phyloP scores from a whole-genome alignment of 2,888 invertebrate species.

The Enchytraeus crypticus region DNA sequence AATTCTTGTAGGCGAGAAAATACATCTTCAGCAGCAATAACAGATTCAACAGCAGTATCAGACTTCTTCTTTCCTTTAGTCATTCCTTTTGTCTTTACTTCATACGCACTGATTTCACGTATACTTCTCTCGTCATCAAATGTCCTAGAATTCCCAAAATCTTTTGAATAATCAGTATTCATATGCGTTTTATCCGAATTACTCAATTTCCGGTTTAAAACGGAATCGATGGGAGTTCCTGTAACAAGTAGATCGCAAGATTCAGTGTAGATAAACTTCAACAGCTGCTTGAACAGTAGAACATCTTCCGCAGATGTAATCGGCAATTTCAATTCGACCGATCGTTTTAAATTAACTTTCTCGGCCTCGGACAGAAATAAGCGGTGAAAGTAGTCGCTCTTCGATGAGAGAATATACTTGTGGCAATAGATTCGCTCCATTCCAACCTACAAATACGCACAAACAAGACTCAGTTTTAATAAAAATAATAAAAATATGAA shows the following conservation, averaged over 20 bases:
- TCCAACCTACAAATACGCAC: conserved; percentile 54
- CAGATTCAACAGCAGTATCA: background rate
- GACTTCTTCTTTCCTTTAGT: background rate
- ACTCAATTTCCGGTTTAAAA: background rate
- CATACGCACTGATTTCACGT: too few relatives aligned
- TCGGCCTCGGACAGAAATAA: background rate
- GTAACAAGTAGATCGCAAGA: conserved; percentile 56
- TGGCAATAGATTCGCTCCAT: conserved; percentile 62
- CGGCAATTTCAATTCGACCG: conserved; percentile 29
- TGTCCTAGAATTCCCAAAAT: too few relatives aligned
- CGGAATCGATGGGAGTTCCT: conserved; percentile 13
- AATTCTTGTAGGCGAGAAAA: conserved; percentile 38
- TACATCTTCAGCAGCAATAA: conserved; percentile 24
- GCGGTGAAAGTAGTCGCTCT: conserved; percentile 56
- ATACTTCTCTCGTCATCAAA: too few relatives aligned
- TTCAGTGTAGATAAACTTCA: conserved; percentile 64
- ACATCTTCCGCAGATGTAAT: background rate
- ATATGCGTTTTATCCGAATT: too few relatives aligned
- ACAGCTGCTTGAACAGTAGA: conserved; percentile 60
- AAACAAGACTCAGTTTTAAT: too few relatives aligned
- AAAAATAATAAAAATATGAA: too few relatives aligned
- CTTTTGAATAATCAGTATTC: too few relatives aligned
- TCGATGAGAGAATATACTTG: conserved; percentile 61
- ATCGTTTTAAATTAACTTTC: background rate
- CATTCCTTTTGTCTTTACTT: background rate